phyloP scores from a whole-genome alignment of 2,113 vertebrate genomes.

The Saguinus imperator region DNA sequence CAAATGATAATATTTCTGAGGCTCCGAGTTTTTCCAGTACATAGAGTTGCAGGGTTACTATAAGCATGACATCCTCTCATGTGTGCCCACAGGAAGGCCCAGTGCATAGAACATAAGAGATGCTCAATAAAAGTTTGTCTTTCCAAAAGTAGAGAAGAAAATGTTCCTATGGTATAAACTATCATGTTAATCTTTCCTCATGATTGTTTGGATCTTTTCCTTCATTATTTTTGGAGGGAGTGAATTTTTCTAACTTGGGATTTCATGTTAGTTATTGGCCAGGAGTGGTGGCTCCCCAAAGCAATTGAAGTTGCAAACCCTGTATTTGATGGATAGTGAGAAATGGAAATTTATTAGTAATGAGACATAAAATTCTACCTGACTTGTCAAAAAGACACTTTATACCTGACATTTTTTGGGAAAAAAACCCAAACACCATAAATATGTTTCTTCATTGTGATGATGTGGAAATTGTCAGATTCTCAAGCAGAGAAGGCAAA shows the following conservation, averaged over 20 bases:
- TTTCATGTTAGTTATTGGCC: background rate
- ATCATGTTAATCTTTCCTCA: background rate
- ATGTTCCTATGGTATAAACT: background rate
- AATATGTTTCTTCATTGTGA: background rate
- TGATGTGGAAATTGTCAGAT: background rate
- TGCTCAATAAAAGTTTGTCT: background rate
- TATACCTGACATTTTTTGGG: background rate
- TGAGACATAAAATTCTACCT: background rate
- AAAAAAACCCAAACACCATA: background rate
- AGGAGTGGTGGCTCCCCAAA: background rate
- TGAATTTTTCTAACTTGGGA: background rate
- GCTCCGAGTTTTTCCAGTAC: background rate
- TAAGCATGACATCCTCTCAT: background rate
- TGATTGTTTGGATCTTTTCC: background rate
- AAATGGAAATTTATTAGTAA: background rate
- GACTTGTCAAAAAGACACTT: background rate
- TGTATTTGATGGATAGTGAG: background rate
- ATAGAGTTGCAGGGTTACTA: background rate
- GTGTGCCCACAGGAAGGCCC: background rate
- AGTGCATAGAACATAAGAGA: background rate
- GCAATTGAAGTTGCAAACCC: background rate
- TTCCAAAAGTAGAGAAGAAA: background rate
- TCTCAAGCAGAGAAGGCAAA: background rate
- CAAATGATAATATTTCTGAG: background rate
- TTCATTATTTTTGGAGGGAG: background rate